A percentile compares a stretch with the other conserved stretches of the same genome.
phyloP scores from a whole-genome alignment of 2,113 vertebrate genomes.

The Scartelaos histophorus region DNA sequence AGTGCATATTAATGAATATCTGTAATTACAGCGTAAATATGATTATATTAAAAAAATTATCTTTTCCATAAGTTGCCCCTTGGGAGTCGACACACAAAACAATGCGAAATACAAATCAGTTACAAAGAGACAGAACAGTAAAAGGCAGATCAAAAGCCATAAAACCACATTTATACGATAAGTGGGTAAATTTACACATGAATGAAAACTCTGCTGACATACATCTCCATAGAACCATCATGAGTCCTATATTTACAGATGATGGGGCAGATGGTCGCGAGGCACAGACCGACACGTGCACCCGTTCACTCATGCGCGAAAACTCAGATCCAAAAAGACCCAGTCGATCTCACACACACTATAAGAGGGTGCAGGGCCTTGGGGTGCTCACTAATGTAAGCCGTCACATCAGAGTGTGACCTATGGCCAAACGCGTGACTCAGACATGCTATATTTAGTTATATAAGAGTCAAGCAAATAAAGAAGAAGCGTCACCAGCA shows the following conservation, averaged over 20 bases:
- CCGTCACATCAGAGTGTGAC: constrained; percentile 60
- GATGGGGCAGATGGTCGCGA: constrained; percentile 63
- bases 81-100: no score
- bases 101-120: no score
- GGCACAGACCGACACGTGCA: constrained; percentile 55
- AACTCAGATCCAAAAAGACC: constrained; percentile 29
- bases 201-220: constrained; percentile 11
- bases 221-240: constrained; percentile 22
- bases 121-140: no score
- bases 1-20: no score
- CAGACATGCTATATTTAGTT: constrained; percentile 65
- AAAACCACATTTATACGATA: no score
- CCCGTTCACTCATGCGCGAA: constrained; percentile 55
- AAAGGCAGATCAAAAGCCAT: no score
- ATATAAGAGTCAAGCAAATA: constrained; percentile 46
- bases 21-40: no score
- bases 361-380: constrained; percentile 54
- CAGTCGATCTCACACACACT: constrained; percentile 37
- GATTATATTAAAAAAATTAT: no score
- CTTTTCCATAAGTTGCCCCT: no score
- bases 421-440: constrained; percentile 65
- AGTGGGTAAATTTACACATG: constrained; percentile 14
- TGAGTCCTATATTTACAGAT: constrained; percentile 43
- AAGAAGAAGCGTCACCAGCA: constrained; percentile 44
- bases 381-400: constrained; percentile 64